Evolutionary conservation across 2,888 invertebrate genomes (phyloP), one percentile per base, ranked within the genome.

Genomic region (Rotaria magnacalcarata): DNA sequence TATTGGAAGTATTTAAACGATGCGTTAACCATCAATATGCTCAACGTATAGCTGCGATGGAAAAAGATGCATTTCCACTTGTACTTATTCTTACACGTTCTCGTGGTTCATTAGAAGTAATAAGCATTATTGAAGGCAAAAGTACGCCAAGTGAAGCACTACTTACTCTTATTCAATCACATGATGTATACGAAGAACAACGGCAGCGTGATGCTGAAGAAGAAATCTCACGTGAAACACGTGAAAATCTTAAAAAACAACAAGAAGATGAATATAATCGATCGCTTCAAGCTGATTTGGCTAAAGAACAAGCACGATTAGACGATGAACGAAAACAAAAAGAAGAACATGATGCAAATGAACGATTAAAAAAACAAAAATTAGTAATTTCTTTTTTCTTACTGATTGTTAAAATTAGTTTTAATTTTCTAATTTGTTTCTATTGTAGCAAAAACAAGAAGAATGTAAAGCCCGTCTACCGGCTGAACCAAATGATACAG

Each of bases 191-290:
- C 92, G 92, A 93, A 89, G 94, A 94, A 89, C 94, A 94, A 88
- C 94, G 95, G 85, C 87, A 88, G 19, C 87, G 91, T 90, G 93
- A 95, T 87, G 96, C 96, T 91, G 92, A 97, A 87, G 95, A 95
- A 88, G 96, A 95, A 19, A 43, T 75, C 19, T 58, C 52, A 21
- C 74, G 86, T n/a, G 85, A 86, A 24, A 75, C 43, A 86, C 92
- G 97, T 86, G 96, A 96, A 91, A 93, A 93, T 89, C 95, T 97
- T 86, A 96, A 96, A 91, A 93, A 94, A 89, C 96, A 97, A 91
- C 97, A 97, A 92, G 96, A 97, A 92, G 94, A 94, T 91, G 97
- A 97, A 0, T 97, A 96, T 92, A 94, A 95, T 90, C 94, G 93
- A 90, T 96, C 96, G 89, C 93, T 97, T 86, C 94, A 94, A 90